Conservation (phyloP, 2,797 vertebrate genomes). For the Dallia pectoralis region DNA sequence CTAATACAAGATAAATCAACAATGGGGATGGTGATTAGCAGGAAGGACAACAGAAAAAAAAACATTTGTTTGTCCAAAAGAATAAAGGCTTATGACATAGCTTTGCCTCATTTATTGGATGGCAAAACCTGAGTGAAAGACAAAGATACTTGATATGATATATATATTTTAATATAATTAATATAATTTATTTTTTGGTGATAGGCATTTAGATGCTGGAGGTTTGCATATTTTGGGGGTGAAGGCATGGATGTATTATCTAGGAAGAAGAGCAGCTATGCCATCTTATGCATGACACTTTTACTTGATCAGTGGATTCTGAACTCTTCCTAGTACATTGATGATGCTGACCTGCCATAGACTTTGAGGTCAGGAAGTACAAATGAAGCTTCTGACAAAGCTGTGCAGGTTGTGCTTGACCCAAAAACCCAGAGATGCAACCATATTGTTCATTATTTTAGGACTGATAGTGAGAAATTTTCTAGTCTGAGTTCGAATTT, state of each 20-base stretch:
- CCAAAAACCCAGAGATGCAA: background rate
- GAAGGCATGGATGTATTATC: constrained; percentile 29
- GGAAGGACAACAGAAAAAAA: constrained; percentile 13
- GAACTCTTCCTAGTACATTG: constrained; percentile 29
- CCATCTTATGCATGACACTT: constrained; percentile 60
- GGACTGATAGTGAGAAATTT: constrained; percentile 27
- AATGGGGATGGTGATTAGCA: constrained; percentile 5
- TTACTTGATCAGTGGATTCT: constrained; percentile 44
- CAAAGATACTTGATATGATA: constrained; percentile 19
- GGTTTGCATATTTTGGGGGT: constrained; percentile 1
- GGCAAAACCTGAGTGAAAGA: constrained; percentile 45
- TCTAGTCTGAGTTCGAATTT: background rate
- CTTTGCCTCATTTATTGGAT: constrained; percentile 34
- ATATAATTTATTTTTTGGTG: background rate
- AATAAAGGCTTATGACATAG: constrained; percentile 37
- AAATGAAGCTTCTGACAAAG: constrained; percentile 17
- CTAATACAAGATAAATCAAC: constrained; percentile 39
- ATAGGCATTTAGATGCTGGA: background rate
- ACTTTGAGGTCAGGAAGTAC: constrained; percentile 24
- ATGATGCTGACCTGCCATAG: constrained; percentile 42
- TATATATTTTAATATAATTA: background rate
- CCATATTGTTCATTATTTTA: background rate
- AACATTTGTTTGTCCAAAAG: constrained; percentile 12
- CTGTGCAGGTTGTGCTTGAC: constrained; percentile 40
- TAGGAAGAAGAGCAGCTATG: constrained; percentile 44